These are phyloP conservation scores for Euwallacea similis DNA, from an alignment of 1,140 invertebrate species.

Conservation along the genomic window DNA sequence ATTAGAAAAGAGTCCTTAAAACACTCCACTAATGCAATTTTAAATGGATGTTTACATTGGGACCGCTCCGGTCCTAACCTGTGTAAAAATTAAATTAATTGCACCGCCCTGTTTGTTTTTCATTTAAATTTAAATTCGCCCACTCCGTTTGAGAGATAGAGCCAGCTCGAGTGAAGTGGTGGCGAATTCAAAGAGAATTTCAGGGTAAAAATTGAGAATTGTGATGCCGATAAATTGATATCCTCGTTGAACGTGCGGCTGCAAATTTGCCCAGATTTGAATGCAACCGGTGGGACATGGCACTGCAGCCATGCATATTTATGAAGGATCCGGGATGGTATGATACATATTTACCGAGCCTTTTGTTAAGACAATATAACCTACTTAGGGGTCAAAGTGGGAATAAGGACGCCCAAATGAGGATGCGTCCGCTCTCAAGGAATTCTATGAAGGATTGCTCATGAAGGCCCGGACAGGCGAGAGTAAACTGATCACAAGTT, in stretches of 20 bases:
- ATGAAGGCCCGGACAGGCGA: too few relatives aligned
- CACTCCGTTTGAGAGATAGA: neutral
- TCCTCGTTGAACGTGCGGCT: constrained; percentile 7
- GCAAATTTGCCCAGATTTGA: constrained; percentile 10
- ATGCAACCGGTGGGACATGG: constrained; percentile 6
- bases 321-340: neutral
- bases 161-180: neutral
- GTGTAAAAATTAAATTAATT: constrained; percentile 29
- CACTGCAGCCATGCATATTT: constrained; percentile 4
- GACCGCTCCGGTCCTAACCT: neutral
- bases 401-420: too few relatives aligned
- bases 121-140: constrained; percentile 24
- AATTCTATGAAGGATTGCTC: too few relatives aligned
- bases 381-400: too few relatives aligned
- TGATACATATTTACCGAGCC: constrained; percentile 2
- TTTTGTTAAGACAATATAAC: too few relatives aligned
- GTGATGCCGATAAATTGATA: neutral
- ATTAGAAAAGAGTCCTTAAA: constrained; percentile 23
- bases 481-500: too few relatives aligned
- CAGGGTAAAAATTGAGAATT: neutral
- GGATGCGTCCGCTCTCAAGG: too few relatives aligned
- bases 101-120: constrained; percentile 17
- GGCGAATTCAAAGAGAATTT: neutral
- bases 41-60: constrained; percentile 24
- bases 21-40: constrained; percentile 25